These are phyloP conservation scores for Thamnophis elegans DNA, from an alignment of 2,797 vertebrate genomes.

Conservation along the genomic window DNA sequence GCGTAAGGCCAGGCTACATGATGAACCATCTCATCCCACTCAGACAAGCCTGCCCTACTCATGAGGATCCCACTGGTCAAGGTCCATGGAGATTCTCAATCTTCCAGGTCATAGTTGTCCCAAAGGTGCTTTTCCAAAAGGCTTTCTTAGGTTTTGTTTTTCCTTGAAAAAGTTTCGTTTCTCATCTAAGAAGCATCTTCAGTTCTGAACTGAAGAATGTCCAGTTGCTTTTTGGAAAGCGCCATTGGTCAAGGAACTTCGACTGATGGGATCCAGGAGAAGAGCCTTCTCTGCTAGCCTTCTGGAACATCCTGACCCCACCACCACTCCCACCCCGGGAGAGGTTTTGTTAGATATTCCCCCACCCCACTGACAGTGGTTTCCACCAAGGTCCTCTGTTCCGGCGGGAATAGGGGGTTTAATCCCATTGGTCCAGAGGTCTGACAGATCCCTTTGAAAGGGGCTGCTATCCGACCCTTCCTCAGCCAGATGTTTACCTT, in stretches of 20 bases:
- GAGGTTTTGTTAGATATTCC: too few relatives aligned
- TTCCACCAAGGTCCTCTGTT: too few relatives aligned
- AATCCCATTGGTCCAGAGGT: too few relatives aligned
- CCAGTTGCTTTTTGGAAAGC: not conserved
- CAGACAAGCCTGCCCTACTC: not conserved
- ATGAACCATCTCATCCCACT: not conserved
- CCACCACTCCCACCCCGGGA: fast-evolving
- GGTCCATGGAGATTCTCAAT: not conserved
- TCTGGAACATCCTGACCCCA: not conserved
- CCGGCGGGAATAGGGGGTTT: too few relatives aligned
- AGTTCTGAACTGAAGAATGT: not conserved
- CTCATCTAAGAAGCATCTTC: not conserved
- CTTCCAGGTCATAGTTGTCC: not conserved
- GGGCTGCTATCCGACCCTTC: too few relatives aligned
- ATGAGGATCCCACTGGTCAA: not conserved
- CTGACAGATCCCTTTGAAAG: too few relatives aligned
- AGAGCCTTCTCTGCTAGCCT: not conserved
- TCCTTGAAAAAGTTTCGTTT: not conserved
- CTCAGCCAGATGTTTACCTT: too few relatives aligned
- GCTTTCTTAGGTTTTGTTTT: not conserved
- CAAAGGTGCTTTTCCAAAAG: not conserved
- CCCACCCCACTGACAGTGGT: too few relatives aligned
- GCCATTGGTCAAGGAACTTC: not conserved
- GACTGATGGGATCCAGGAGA: not conserved
- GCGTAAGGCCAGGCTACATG: not conserved